phyloP scores from a whole-genome alignment of 2,797 vertebrate genomes.

The Halcyon badia region DNA sequence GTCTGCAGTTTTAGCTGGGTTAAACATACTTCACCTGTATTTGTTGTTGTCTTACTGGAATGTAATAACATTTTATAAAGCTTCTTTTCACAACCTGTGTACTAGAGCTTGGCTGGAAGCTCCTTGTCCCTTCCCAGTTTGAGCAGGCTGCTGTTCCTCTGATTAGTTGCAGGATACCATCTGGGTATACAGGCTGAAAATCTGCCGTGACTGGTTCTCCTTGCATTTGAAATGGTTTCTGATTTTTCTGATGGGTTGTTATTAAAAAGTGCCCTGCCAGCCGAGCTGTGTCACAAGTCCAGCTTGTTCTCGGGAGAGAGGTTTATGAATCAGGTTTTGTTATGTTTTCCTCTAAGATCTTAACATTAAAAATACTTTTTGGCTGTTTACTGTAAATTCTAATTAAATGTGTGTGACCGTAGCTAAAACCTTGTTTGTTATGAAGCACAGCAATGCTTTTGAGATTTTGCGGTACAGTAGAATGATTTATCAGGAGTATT shows the following conservation, averaged over 20 bases:
- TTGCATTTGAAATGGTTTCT: not conserved
- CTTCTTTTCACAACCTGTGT: no score
- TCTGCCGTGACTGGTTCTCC: not conserved
- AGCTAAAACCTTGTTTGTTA: not conserved
- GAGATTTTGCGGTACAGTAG: not conserved
- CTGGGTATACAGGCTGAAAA: not conserved
- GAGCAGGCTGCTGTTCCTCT: not conserved
- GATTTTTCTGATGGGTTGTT: not conserved
- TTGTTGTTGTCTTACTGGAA: not conserved
- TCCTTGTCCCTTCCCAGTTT: fast-evolving
- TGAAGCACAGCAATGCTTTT: not conserved
- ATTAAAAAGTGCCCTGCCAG: not conserved
- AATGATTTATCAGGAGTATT: not conserved
- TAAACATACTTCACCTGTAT: fast-evolving
- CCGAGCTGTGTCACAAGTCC: not conserved
- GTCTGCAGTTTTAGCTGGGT: not conserved
- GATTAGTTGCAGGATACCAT: not conserved
- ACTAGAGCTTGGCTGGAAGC: not conserved
- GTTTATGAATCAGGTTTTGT: not conserved
- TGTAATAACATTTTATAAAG: no score
- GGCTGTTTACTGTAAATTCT: not conserved
- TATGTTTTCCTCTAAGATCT: fast-evolving
- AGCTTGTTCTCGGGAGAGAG: not conserved
- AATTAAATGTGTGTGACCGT: fast-evolving
- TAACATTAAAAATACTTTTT: not conserved